Evolutionary conservation across 1,140 invertebrate species (phyloP).

Genomic region (Sipha flava): DNA sequence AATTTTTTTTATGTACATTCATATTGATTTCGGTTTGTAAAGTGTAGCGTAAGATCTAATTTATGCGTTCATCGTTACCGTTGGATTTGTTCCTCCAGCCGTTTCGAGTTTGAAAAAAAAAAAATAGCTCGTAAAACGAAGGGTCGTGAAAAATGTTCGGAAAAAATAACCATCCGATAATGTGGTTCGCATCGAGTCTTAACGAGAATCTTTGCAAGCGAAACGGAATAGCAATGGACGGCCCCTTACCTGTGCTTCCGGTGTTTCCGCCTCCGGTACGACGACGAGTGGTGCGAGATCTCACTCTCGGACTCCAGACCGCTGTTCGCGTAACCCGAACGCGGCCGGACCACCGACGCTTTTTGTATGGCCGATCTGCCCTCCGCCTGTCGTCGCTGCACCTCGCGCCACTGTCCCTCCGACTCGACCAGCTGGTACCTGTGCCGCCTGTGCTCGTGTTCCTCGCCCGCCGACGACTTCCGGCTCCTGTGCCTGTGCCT

Average conservation of each 20-base stretch:
- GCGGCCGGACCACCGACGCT: slow-evolving; percentile 51
- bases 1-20: no score
- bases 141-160: no score
- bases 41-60: no score
- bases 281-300: slow-evolving; percentile 45
- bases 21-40: no score
- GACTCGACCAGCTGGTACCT: slow-evolving; percentile 72
- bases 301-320: slow-evolving; percentile 49
- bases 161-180: no score
- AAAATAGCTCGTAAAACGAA: no score
- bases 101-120: no score
- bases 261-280: slow-evolving; percentile 50
- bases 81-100: no score
- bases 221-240: no score
- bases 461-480: slow-evolving; percentile 16
- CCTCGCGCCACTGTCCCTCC: slow-evolving; percentile 76
- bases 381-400: slow-evolving; percentile 62
- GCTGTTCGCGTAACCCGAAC: slow-evolving; percentile 46
- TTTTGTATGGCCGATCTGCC: slow-evolving; percentile 54
- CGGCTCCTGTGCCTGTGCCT: slow-evolving; percentile 27
- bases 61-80: no score
- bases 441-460: slow-evolving; percentile 24
- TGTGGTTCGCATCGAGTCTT: no score
- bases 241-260: slow-evolving; percentile 55
- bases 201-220: no score